phyloP scores from a whole-genome alignment of 2,113 vertebrate species.

The Periophthalmodon schlosseri region DNA sequence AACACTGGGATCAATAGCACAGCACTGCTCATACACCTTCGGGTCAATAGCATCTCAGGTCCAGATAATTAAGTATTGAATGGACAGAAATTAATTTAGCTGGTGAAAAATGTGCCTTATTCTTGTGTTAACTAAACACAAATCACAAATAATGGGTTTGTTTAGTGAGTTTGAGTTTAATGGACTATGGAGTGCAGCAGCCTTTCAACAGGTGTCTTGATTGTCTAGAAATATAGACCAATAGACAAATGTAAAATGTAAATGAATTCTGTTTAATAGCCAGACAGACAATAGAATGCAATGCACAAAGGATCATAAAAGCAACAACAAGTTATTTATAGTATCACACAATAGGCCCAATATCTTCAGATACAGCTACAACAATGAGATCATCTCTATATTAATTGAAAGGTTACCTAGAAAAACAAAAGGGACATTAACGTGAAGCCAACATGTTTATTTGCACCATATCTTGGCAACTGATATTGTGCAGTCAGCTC shows the following conservation, averaged over 20 bases:
- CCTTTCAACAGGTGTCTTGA: neutral
- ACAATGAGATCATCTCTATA: too few relatives aligned
- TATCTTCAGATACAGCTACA: too few relatives aligned
- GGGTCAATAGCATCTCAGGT: constrained; percentile 38
- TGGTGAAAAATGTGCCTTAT: constrained; percentile 3
- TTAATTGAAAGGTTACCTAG: neutral
- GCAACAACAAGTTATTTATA: too few relatives aligned
- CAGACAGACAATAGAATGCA: too few relatives aligned
- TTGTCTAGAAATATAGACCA: too few relatives aligned
- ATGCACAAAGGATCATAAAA: too few relatives aligned
- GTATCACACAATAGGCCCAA: too few relatives aligned
- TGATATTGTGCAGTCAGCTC: neutral
- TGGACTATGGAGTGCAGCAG: neutral
- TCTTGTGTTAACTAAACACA: constrained; percentile 1
- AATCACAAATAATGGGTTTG: constrained; percentile 10
- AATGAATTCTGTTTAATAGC: too few relatives aligned
- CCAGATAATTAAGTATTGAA: constrained; percentile 31
- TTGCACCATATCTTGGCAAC: neutral
- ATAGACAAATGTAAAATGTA: too few relatives aligned
- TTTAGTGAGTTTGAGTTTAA: neutral
- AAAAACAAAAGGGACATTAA: neutral
- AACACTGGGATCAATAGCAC: constrained; percentile 35
- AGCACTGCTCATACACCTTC: constrained; percentile 28
- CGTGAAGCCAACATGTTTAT: neutral
- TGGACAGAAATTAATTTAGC: neutral